Evolutionary conservation across 1,140 invertebrate genomes (phyloP), one percentile per base, ranked within the genome.

Genomic region (Drosophila leontia): DNA sequence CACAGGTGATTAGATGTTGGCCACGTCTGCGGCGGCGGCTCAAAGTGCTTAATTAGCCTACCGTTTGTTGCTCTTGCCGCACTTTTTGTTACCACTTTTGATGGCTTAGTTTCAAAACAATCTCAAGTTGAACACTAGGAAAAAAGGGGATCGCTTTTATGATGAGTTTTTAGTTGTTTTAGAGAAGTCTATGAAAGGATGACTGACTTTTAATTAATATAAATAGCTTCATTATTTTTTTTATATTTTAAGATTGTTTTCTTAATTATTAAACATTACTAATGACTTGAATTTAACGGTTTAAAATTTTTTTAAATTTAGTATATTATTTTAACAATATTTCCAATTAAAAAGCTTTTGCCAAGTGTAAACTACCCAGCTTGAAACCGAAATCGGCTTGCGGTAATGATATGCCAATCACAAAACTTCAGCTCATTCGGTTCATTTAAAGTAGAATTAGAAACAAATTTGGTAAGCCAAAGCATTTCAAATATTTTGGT

Each of bases 351-450:
- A 51, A 34, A 3, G 1, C 5, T 58, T 76, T 65, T 12, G 17
- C 56, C 17, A 4, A 34, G 75, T 78, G 74, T 35, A 78, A 3
- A 17, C 13, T 55, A 23, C 39, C 32, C 35, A 65, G 56, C 44
- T 19, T 32, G 13, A 58, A 41, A 19, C 58, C 26, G 35, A 67
- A 77, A 57, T 59, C 32, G 59, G 58, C 67, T 64, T 77, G 80
- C 59, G 68, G 64, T 87, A 87, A 90, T 87, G 85, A 90, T 87
- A 90, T 84, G 83, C 84, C 83, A 87, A 88, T 88, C 83, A 76
- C 63, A 78, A 78, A 78, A 60, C 67, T 55, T 80, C 67, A 74
- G 77, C 78, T 88, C 61, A 87, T 84, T 87, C 85, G 77, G 58
- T 87, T 80, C 80, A 56, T 90, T 87, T 87, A 88, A 75, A 64